Evolutionary conservation across 1,140 invertebrate genomes (phyloP).

Genomic region (Tetramorium alpestre): DNA sequence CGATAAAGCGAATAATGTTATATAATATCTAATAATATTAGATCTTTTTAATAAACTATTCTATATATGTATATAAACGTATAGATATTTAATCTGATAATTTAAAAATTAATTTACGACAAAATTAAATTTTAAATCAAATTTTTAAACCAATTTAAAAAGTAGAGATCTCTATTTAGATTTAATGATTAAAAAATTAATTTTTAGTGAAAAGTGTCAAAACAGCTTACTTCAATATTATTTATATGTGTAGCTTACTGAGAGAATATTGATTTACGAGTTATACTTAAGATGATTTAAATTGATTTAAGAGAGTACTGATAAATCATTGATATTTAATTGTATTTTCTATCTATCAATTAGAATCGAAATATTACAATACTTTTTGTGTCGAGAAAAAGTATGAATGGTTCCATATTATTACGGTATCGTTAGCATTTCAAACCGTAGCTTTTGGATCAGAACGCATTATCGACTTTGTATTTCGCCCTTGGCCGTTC

Average conservation of each 20-base stretch:
- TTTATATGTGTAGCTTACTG: background rate
- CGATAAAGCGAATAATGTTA: background rate
- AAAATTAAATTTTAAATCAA: constrained; percentile 2
- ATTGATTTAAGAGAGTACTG: background rate
- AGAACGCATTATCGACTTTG: constrained; percentile 52
- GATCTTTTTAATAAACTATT: background rate
- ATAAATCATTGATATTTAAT: background rate
- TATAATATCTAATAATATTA: background rate
- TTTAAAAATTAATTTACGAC: background rate
- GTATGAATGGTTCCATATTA: background rate
- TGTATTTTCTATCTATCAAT: background rate
- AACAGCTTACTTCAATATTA: background rate
- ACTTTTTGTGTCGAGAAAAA: background rate
- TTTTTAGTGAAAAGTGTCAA: background rate
- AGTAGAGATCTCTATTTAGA: background rate
- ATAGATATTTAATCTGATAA: background rate
- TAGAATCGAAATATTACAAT: constrained; percentile 7
- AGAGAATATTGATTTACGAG: background rate
- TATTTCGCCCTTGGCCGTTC: constrained; percentile 41
- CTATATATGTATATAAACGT: background rate
- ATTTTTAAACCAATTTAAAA: background rate
- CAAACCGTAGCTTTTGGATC: constrained; percentile 32
- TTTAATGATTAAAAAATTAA: constrained; percentile 1
- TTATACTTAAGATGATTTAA: too few species aligned
- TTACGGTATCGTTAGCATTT: constrained; percentile 39